A percentile compares a stretch with the other conserved stretches of the same genome.
Conservation (phyloP, 2,797 vertebrate genomes). For the Poecilia wingei region DNA sequence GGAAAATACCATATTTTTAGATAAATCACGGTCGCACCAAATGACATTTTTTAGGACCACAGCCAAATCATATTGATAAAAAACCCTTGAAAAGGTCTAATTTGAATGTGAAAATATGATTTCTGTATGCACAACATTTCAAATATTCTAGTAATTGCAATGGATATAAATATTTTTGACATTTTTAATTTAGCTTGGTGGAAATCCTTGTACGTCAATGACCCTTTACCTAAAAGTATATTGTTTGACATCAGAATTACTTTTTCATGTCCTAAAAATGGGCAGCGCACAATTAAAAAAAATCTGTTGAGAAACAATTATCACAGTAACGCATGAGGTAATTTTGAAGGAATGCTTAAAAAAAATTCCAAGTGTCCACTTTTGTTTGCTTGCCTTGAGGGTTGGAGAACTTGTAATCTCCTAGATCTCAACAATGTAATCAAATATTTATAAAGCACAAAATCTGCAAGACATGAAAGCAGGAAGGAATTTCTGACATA, state of each 20-base stretch:
- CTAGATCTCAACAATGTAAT: constrained; percentile 48
- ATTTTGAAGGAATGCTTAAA: constrained; percentile 61
- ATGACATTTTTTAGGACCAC: too few relatives aligned
- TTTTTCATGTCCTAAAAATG: background rate
- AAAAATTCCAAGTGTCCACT: constrained; percentile 57
- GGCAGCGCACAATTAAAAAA: background rate
- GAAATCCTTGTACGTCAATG: too few relatives aligned
- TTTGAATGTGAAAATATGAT: too few relatives aligned
- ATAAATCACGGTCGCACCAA: too few relatives aligned
- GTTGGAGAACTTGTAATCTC: constrained; percentile 27
- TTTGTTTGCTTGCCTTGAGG: constrained; percentile 36
- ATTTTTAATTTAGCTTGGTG: too few relatives aligned
- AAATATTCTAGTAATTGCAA: too few relatives aligned
- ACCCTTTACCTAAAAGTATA: background rate
- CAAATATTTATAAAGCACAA: constrained; percentile 40
- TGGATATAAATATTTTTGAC: too few relatives aligned
- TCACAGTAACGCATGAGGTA: constrained; percentile 37
- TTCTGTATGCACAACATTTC: too few relatives aligned
- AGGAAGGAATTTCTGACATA: constrained; percentile 44
- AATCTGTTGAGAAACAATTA: background rate
- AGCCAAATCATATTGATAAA: too few relatives aligned
- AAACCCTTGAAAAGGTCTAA: too few relatives aligned
- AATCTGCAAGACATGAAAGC: constrained; percentile 18
- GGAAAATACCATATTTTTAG: too few relatives aligned
- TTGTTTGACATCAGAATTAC: background rate